These are phyloP conservation scores for Copidosoma floridanum DNA, from an alignment of 1,140 invertebrate genomes.

Conservation along the genomic window DNA sequence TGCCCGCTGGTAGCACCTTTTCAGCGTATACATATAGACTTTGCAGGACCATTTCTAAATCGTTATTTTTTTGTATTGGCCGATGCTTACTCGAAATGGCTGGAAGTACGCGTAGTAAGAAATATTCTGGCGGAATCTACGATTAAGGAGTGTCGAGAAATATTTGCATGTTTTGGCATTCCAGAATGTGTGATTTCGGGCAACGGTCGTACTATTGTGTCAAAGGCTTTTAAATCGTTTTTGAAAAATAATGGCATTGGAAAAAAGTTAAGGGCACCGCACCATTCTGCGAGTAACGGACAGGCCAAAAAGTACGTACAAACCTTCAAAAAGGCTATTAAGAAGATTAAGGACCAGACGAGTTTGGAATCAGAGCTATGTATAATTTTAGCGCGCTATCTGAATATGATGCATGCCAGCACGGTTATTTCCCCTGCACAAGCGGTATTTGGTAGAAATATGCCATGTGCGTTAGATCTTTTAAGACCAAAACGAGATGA, in stretches of 20 bases:
- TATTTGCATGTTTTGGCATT: neutral
- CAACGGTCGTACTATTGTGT: neutral
- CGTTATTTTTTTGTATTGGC: neutral
- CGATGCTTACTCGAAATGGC: neutral
- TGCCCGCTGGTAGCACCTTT: constrained; percentile 39
- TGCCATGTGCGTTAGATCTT: no score
- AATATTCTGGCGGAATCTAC: neutral
- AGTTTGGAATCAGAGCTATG: no score
- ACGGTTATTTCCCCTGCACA: no score
- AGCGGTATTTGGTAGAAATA: no score
- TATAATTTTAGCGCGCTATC: no score
- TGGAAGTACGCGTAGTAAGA: neutral
- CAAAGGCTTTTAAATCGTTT: neutral
- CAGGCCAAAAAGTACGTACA: constrained; percentile 41
- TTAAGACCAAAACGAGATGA: no score
- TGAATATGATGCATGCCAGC: no score
- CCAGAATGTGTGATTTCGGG: neutral
- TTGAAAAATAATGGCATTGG: constrained; percentile 30
- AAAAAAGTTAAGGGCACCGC: constrained; percentile 35
- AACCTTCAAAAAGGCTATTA: constrained; percentile 40
- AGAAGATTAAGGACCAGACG: no score
- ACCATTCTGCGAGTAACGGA: constrained; percentile 40
- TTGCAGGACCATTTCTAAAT: constrained; percentile 39
- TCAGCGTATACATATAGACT: constrained; percentile 48
- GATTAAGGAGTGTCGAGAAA: neutral